Percentiles rank a stretch among this genome's conserved stretches.
phyloP scores from a whole-genome alignment of 2,888 invertebrate genomes.

The Ophion costatus region DNA sequence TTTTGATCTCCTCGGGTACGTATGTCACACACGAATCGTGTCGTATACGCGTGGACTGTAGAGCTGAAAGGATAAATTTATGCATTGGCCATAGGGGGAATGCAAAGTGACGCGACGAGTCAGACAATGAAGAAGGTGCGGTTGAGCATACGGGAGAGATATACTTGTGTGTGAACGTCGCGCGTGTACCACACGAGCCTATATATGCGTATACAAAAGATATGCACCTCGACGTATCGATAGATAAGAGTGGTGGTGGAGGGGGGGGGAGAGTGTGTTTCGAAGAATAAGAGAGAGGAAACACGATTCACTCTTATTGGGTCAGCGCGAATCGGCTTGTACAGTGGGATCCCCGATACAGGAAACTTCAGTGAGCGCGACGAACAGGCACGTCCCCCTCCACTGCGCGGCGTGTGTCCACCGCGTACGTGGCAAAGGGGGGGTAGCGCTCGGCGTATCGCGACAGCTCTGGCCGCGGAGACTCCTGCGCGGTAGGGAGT shows the following conservation, averaged over 20 bases:
- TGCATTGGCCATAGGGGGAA: conserved; percentile 58
- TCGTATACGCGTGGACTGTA: conserved; percentile 17
- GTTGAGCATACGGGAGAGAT: conserved; percentile 44
- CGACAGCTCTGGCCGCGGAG: neutral
- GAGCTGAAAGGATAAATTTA: conserved; percentile 58
- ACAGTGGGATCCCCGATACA: neutral
- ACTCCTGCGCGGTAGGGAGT: neutral
- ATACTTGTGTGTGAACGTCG: conserved; percentile 8
- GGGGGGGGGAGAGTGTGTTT: conserved; percentile 2
- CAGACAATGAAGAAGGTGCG: conserved; percentile 64
- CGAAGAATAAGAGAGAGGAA: conserved; percentile 11
- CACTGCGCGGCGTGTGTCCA: neutral
- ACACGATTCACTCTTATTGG: conserved; percentile 43
- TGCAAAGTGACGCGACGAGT: conserved; percentile 49
- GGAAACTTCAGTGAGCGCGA: neutral
- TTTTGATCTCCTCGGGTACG: conserved; percentile 54
- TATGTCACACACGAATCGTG: conserved; percentile 8
- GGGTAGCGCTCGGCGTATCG: conserved; percentile 3
- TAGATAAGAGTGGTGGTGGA: conserved; percentile 10
- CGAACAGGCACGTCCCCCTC: neutral
- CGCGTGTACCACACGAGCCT: neutral
- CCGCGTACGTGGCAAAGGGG: neutral
- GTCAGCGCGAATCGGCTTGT: conserved; percentile 16
- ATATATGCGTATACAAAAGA: neutral
- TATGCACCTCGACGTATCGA: conserved; percentile 19